A percentile compares a stretch with the other conserved stretches of the same genome.
Conservation (phyloP, 2,888 invertebrate genomes). For the Caenorhabditis macrosperma region DNA sequence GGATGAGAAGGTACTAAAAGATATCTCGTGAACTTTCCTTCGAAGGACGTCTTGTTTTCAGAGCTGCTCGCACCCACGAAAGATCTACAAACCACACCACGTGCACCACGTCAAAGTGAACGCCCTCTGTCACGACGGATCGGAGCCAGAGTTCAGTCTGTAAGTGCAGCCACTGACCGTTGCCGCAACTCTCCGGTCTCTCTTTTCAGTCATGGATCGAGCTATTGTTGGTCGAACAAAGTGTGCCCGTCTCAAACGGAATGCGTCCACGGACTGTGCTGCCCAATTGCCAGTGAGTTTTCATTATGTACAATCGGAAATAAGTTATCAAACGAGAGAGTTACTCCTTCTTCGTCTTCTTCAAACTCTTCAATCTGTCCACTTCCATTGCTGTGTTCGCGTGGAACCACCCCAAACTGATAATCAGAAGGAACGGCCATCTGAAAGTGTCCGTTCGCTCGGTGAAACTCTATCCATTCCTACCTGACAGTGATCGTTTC, state of each 20-base stretch:
- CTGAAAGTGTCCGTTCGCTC: slow-evolving; percentile 40
- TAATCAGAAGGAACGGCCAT: slow-evolving; percentile 77
- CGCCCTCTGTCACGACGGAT: slow-evolving; percentile 76
- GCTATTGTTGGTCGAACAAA: slow-evolving; percentile 78
- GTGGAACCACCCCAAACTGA: slow-evolving; percentile 77
- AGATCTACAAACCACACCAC: slow-evolving; percentile 50
- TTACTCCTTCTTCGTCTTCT: slow-evolving; percentile 45
- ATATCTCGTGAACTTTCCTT: too few relatives aligned
- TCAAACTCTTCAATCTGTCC: slow-evolving; percentile 58
- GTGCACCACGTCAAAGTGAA: slow-evolving; percentile 61
- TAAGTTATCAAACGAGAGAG: not conserved
- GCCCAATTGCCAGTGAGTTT: slow-evolving; percentile 73
- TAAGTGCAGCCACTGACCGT: slow-evolving; percentile 52
- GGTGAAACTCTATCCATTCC: not conserved
- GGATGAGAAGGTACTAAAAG: slow-evolving; percentile 70
- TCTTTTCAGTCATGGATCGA: slow-evolving; percentile 76
- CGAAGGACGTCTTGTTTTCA: too few relatives aligned
- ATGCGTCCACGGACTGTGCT: slow-evolving; percentile 77
- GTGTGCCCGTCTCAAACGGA: slow-evolving; percentile 76
- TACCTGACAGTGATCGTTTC: slow-evolving; percentile 77
- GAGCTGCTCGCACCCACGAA: slow-evolving; percentile 48
- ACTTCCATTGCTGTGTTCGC: slow-evolving; percentile 77
- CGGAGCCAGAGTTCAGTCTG: slow-evolving; percentile 76
- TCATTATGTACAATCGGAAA: slow-evolving; percentile 3
- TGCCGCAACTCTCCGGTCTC: too few relatives aligned